A percentile compares a stretch with the other conserved stretches of the same genome.
Conservation (phyloP, 2,888 invertebrate genomes). For the Xestobium rufovillosum region DNA sequence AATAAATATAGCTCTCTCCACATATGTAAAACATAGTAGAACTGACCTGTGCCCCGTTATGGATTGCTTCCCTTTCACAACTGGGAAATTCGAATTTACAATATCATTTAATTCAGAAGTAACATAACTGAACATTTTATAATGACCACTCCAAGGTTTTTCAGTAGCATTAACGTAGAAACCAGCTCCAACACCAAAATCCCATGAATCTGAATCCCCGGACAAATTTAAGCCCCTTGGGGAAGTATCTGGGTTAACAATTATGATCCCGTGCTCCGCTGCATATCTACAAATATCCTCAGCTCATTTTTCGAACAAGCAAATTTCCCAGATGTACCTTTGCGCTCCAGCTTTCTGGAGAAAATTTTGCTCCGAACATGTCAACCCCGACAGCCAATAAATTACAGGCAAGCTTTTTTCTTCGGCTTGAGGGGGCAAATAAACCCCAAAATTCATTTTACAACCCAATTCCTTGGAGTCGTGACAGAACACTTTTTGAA, state of each 20-base stretch:
- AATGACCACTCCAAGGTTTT: slow-evolving; percentile 88
- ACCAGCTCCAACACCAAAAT: slow-evolving; percentile 93
- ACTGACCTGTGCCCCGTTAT: slow-evolving; percentile 78
- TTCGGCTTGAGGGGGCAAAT: slow-evolving; percentile 71
- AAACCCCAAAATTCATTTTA: slow-evolving; percentile 89
- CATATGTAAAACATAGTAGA: no score
- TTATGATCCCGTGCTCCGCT: slow-evolving; percentile 72
- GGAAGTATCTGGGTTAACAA: slow-evolving; percentile 94
- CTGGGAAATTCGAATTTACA: slow-evolving; percentile 68
- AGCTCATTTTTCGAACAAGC: slow-evolving; percentile 8
- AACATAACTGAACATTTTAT: slow-evolving; percentile 94
- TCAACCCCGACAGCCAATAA: slow-evolving; percentile 87
- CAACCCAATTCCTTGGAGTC: slow-evolving; percentile 73
- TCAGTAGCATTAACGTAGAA: slow-evolving; percentile 90
- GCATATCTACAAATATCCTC: slow-evolving; percentile 59
- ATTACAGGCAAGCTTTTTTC: slow-evolving; percentile 68
- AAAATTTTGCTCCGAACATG: slow-evolving; percentile 93
- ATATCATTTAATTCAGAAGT: slow-evolving; percentile 75
- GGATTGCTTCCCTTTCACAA: slow-evolving; percentile 54
- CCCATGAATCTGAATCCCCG: slow-evolving; percentile 87
- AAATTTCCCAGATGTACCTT: slow-evolving; percentile 49
- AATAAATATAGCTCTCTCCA: no score
- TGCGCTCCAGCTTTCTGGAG: slow-evolving; percentile 94
- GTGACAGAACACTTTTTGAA: slow-evolving; percentile 78
- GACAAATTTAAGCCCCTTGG: slow-evolving; percentile 83